Percentiles rank a stretch among this genome's conserved stretches.
These are phyloP conservation scores for Formica aserva DNA, from an alignment of 2,888 invertebrate genomes.

Conservation along the genomic window DNA sequence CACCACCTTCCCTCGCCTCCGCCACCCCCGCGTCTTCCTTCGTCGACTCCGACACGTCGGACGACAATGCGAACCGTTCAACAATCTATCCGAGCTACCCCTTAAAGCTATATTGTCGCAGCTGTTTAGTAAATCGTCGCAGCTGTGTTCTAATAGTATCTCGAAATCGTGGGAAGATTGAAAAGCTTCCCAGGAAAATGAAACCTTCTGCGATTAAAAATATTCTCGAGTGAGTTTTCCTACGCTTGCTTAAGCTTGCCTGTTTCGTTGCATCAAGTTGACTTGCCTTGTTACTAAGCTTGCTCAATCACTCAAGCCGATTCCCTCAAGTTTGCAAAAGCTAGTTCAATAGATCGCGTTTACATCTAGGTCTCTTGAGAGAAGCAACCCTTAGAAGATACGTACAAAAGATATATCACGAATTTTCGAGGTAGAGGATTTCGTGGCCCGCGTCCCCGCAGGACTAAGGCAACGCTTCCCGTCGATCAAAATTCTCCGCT, in stretches of 20 bases:
- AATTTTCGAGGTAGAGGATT: conserved; percentile 71
- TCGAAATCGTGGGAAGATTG: not conserved
- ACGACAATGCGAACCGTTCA: conserved; percentile 49
- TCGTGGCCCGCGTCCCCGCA: conserved; percentile 23
- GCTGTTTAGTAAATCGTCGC: conserved; percentile 71
- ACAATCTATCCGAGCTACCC: conserved; percentile 50
- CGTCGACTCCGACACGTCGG: conserved; percentile 65
- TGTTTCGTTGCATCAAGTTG: not conserved
- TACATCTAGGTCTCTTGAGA: conserved; percentile 12
- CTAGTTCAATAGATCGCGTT: not conserved
- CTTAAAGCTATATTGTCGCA: conserved; percentile 59
- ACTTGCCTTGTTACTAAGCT: not conserved
- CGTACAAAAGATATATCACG: conserved; percentile 73
- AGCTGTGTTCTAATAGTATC: conserved; percentile 52
- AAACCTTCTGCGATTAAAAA: conserved; percentile 22
- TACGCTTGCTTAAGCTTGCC: not conserved
- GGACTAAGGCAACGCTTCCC: conserved; percentile 66
- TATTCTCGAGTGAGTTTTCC: not conserved
- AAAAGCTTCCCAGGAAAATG: not conserved
- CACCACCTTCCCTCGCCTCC: conserved; percentile 46
- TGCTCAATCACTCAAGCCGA: not conserved
- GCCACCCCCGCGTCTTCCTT: conserved; percentile 53
- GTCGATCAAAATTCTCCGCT: not conserved
- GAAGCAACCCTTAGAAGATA: conserved; percentile 63
- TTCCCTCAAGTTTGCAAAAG: not conserved